A percentile compares a stretch with the other conserved stretches of the same genome.
These are phyloP conservation scores for Oedothorax gibbosus DNA, from an alignment of 1,140 invertebrate species.

Conservation along the genomic window DNA sequence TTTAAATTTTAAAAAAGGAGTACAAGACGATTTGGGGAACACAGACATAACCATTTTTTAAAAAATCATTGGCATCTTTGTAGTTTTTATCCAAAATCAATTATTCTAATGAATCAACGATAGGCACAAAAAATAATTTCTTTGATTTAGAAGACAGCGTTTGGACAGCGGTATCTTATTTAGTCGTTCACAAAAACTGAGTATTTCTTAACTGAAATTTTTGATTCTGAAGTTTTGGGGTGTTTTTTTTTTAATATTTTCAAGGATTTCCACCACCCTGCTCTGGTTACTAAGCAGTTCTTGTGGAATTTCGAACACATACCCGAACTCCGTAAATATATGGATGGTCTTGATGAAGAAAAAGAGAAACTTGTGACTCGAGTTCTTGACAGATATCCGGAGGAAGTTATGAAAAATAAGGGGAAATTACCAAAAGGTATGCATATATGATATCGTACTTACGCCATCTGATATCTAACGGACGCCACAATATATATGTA, in stretches of 20 bases:
- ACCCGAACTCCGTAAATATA: conserved; percentile 8
- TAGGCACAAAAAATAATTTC: background rate
- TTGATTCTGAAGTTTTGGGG: background rate
- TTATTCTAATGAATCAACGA: background rate
- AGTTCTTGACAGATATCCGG: conserved; percentile 28
- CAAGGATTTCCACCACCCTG: conserved; percentile 12
- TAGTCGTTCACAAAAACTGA: background rate
- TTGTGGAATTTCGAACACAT: conserved; percentile 44
- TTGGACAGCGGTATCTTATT: background rate
- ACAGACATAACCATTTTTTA: too few relatives aligned
- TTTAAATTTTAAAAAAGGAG: too few relatives aligned
- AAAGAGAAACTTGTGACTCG: background rate
- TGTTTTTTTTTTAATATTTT: conserved; percentile 7
- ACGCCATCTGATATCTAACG: too few relatives aligned
- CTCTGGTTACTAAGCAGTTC: background rate
- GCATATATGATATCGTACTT: background rate
- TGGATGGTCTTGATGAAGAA: conserved; percentile 20
- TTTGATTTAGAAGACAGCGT: background rate
- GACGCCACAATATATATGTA: too few relatives aligned
- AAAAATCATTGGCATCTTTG: background rate
- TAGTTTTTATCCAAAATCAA: background rate
- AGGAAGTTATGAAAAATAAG: conserved; percentile 4
- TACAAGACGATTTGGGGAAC: too few relatives aligned
- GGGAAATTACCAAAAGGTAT: conserved; percentile 19
- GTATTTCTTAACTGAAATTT: background rate